Conservation (phyloP, 2,888 invertebrate genomes). For the Papilio elwesi region DNA sequence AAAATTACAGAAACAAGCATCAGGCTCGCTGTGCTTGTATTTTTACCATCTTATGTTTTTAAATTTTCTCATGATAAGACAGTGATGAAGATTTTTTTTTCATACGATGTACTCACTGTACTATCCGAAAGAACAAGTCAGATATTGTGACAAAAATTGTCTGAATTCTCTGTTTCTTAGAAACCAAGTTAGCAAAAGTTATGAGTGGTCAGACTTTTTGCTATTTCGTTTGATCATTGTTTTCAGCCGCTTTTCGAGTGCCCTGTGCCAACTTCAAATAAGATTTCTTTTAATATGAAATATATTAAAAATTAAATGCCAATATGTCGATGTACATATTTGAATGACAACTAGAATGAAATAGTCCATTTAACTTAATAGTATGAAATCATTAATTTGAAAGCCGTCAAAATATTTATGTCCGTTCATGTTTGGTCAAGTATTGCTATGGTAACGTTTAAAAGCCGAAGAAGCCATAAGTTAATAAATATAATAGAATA, state of each 20-base stretch:
- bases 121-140: not conserved
- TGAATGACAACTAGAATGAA: conserved; percentile 5
- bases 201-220: too few relatives aligned
- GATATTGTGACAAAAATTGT: too few relatives aligned
- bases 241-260: too few relatives aligned
- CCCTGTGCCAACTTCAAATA: too few relatives aligned
- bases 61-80: not conserved
- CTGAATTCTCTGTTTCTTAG: too few relatives aligned
- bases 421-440: conserved; percentile 4
- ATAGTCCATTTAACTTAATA: conserved; percentile 5
- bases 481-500: too few relatives aligned
- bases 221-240: too few relatives aligned
- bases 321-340: not conserved
- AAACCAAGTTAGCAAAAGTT: too few relatives aligned
- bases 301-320: too few relatives aligned
- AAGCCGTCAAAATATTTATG: conserved; percentile 8
- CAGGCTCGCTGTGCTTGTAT: not conserved
- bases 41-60: conserved; percentile 5
- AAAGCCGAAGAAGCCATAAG: not conserved
- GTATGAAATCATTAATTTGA: conserved; percentile 19
- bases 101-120: not conserved
- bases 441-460: conserved; percentile 5
- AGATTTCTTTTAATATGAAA: too few relatives aligned
- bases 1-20: conserved; percentile 17
- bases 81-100: not conserved